Conservation (phyloP, 2,113 vertebrate species). For the Danionella cerebrum region DNA sequence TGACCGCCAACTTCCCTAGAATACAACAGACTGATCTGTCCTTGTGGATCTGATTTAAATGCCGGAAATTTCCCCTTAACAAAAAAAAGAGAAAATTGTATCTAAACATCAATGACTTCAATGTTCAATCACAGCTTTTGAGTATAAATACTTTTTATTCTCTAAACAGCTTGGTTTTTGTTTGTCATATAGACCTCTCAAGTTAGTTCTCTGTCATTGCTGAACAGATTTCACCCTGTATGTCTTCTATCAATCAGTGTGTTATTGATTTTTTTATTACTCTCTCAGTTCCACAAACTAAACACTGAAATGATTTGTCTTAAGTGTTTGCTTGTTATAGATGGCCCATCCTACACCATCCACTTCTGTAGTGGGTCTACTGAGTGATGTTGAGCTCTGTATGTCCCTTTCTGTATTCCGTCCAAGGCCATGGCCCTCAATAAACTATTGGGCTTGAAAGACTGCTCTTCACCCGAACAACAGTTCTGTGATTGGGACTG, state of each 20-base stretch:
- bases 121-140: too few relatives aligned
- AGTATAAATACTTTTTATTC: too few relatives aligned
- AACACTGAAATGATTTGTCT: background rate
- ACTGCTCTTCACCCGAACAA: slow-evolving; percentile 10
- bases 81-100: too few relatives aligned
- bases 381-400: slow-evolving; percentile 26
- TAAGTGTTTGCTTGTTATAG: slow-evolving; percentile 29
- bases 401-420: slow-evolving; percentile 53
- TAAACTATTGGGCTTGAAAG: background rate
- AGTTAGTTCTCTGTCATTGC: background rate
- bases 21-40: too few relatives aligned
- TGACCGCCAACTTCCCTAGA: too few relatives aligned
- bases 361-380: slow-evolving; percentile 43
- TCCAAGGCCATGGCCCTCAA: slow-evolving; percentile 25
- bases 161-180: too few relatives aligned
- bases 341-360: slow-evolving; percentile 30
- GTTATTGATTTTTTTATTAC: background rate
- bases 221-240: background rate
- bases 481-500: background rate
- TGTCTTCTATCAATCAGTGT: background rate
- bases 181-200: background rate
- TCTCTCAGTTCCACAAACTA: background rate
- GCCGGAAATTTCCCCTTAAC: too few relatives aligned
- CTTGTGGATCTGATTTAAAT: too few relatives aligned
- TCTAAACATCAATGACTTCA: too few relatives aligned